Evolutionary conservation across 2,113 vertebrate genomes (phyloP).

Genomic region (Ceuthmochares aereus): DNA sequence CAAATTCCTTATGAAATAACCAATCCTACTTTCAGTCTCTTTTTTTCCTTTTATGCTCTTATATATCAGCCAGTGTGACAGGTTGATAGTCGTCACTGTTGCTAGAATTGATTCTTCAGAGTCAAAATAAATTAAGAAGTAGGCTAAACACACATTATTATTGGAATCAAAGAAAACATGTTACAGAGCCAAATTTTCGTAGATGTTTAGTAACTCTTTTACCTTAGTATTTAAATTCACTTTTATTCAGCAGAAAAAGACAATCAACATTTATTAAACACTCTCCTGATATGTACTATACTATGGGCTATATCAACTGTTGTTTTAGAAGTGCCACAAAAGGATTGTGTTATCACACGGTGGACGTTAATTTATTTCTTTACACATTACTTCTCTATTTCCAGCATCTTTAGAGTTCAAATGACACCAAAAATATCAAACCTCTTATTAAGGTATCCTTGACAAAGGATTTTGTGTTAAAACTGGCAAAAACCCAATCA

Average conservation of each 20-base stretch:
- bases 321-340: background rate
- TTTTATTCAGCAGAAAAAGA: background rate
- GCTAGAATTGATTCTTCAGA: accelerated
- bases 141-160: background rate
- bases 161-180: background rate
- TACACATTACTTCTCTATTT: background rate
- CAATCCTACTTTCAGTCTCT: background rate
- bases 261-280: background rate
- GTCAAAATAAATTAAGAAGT: background rate
- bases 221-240: background rate
- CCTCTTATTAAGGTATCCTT: background rate
- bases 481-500: background rate
- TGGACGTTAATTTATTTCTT: background rate
- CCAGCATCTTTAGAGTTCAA: background rate
- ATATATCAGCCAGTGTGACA: background rate
- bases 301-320: background rate
- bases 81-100: background rate
- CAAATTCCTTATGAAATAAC: background rate
- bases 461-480: background rate
- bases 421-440: background rate
- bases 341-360: background rate
- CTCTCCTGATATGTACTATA: accelerated
- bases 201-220: background rate
- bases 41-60: background rate
- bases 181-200: background rate